A percentile compares a stretch with the other conserved stretches of the same genome.
phyloP scores from a whole-genome alignment of 2,888 invertebrate genomes.

The Scaeva pyrastri region DNA sequence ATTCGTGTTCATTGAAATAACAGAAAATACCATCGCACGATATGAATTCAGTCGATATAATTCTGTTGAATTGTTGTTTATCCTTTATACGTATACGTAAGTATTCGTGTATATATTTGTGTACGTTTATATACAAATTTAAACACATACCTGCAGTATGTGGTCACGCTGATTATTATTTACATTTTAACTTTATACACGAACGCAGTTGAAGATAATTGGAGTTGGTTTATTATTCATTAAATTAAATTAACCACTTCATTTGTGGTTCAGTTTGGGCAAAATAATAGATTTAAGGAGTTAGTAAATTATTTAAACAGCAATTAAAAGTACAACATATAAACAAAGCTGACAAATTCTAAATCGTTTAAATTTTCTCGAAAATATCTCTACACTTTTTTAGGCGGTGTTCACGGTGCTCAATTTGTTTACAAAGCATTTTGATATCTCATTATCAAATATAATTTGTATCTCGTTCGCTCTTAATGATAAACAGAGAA shows the following conservation, averaged over 20 bases:
- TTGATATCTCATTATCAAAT: too few species aligned
- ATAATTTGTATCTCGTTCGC: too few species aligned
- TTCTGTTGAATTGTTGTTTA: slow-evolving; percentile 67
- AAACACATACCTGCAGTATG: neutral
- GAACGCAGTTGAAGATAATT: slow-evolving; percentile 42
- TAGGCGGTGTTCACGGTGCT: too few species aligned
- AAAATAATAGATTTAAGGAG: too few species aligned
- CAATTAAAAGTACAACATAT: too few species aligned
- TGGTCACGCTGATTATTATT: slow-evolving; percentile 37
- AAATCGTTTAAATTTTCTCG: too few species aligned
- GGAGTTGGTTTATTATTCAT: slow-evolving; percentile 44
- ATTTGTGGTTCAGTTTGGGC: neutral
- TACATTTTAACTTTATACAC: slow-evolving; percentile 38
- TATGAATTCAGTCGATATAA: slow-evolving; percentile 67
- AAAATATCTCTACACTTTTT: too few species aligned
- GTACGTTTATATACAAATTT: neutral
- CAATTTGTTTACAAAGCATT: too few species aligned
- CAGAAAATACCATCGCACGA: neutral
- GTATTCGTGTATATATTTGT: too few species aligned
- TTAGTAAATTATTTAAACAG: too few species aligned
- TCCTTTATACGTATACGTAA: neutral
- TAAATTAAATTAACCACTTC: neutral
- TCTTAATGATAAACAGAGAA: too few species aligned
- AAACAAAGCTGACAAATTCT: too few species aligned
- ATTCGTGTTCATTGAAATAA: slow-evolving; percentile 22